A percentile compares a stretch with the other conserved stretches of the same genome.
Conservation (phyloP, 2,113 vertebrate species). For the Pica pica region DNA sequence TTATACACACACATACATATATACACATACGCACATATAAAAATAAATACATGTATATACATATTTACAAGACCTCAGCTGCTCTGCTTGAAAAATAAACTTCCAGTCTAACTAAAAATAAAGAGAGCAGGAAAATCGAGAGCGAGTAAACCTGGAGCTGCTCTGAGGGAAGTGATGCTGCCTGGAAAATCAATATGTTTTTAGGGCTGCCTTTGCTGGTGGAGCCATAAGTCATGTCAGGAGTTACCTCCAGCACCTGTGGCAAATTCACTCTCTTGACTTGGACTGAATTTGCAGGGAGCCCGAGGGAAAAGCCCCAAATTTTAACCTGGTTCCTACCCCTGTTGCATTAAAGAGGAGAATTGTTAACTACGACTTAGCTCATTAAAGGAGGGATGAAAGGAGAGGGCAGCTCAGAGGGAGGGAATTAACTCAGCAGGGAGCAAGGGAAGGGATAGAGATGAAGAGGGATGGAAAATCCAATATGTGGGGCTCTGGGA, state of each 20-base stretch:
- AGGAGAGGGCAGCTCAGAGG: neutral
- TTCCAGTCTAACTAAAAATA: neutral
- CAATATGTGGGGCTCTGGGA: neutral
- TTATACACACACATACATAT: neutral
- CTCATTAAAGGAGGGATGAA: constrained; percentile 30
- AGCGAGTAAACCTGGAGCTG: neutral
- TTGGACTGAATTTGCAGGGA: neutral
- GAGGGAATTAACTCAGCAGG: neutral
- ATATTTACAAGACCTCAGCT: neutral
- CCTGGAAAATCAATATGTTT: neutral
- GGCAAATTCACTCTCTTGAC: neutral
- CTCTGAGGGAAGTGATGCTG: neutral
- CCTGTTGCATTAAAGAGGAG: neutral
- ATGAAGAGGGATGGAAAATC: neutral
- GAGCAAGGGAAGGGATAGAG: neutral
- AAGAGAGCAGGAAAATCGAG: accelerated
- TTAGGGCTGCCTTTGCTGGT: neutral
- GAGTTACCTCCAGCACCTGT: neutral
- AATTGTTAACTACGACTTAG: neutral
- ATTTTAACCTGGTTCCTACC: neutral
- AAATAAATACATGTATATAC: neutral
- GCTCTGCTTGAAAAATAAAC: neutral
- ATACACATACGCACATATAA: neutral
- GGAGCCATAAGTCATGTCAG: neutral
- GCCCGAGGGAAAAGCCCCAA: neutral